A percentile compares a stretch with the other conserved stretches of the same genome.
These are phyloP conservation scores for Sycobia sp. DNA, from an alignment of 1,140 invertebrate species.

Conservation along the genomic window DNA sequence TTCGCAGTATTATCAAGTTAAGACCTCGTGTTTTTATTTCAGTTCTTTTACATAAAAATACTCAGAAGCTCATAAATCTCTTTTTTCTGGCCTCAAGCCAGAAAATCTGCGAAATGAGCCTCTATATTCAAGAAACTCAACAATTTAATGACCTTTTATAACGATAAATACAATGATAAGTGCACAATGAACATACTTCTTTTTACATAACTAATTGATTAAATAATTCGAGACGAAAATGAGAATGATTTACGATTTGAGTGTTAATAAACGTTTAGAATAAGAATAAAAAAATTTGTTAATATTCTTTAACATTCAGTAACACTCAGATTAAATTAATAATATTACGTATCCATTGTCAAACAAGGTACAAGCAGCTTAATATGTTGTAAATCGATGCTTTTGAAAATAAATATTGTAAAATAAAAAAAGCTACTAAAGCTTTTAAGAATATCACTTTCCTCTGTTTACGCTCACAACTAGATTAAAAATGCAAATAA, in stretches of 20 bases:
- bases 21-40: slow-evolving; percentile 9
- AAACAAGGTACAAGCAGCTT: too few relatives aligned
- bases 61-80: slow-evolving; percentile 21
- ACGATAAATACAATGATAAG: slow-evolving; percentile 26
- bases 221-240: slow-evolving; percentile 1
- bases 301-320: slow-evolving; percentile 12
- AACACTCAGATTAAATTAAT: slow-evolving; percentile 21
- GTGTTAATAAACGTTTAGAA: slow-evolving; percentile 17
- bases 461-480: too few relatives aligned
- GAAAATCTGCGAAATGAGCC: slow-evolving; percentile 27
- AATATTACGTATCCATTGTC: too few relatives aligned
- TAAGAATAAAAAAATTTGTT: too few relatives aligned
- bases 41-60: slow-evolving; percentile 29
- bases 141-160: slow-evolving; percentile 7
- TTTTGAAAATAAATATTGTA: slow-evolving; percentile 1
- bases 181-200: slow-evolving; percentile 20
- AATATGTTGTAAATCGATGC: background rate
- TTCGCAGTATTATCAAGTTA: slow-evolving; percentile 28
- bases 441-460: background rate
- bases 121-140: slow-evolving; percentile 6
- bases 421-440: background rate
- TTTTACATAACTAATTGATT: background rate
- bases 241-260: slow-evolving; percentile 10
- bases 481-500: too few relatives aligned
- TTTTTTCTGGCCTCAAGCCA: slow-evolving; percentile 32